These are phyloP conservation scores for Phoxinus phoxinus DNA, from an alignment of 2,113 vertebrate genomes.

Conservation along the genomic window DNA sequence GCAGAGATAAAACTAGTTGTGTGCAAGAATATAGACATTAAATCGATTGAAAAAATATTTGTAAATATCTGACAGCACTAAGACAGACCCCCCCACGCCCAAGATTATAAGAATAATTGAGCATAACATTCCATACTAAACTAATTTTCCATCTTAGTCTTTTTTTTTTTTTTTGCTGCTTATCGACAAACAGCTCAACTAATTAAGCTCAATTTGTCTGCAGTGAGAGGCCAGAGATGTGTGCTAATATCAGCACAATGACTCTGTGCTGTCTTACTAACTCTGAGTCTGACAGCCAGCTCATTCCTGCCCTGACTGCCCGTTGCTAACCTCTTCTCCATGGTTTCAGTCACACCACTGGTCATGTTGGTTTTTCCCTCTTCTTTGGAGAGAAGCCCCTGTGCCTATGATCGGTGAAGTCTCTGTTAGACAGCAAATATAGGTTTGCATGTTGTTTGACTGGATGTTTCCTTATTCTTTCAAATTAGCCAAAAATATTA, in stretches of 20 bases:
- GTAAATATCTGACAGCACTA: not conserved
- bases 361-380: slow-evolving; percentile 82
- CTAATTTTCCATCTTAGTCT: not conserved
- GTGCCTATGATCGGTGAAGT: slow-evolving; percentile 72
- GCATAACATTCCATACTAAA: not conserved
- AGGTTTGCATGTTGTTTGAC: slow-evolving; percentile 70
- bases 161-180: slow-evolving; percentile 19
- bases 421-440: slow-evolving; percentile 73
- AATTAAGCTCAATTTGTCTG: slow-evolving; percentile 88
- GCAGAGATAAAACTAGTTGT: slow-evolving; percentile 42
- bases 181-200: slow-evolving; percentile 77
- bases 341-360: slow-evolving; percentile 85
- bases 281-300: slow-evolving; percentile 74
- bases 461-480: not conserved
- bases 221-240: slow-evolving; percentile 75
- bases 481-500: too few relatives aligned
- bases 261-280: slow-evolving; percentile 28
- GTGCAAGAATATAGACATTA: not conserved
- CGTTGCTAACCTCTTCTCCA: slow-evolving; percentile 81
- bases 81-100: not conserved
- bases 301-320: slow-evolving; percentile 74
- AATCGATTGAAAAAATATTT: not conserved
- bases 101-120: not conserved
- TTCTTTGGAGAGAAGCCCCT: slow-evolving; percentile 68
- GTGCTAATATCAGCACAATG: slow-evolving; percentile 17